Base-by-base conservation (phyloP, 2,888 invertebrate species). In the Mycalesis mineus region DNA sequence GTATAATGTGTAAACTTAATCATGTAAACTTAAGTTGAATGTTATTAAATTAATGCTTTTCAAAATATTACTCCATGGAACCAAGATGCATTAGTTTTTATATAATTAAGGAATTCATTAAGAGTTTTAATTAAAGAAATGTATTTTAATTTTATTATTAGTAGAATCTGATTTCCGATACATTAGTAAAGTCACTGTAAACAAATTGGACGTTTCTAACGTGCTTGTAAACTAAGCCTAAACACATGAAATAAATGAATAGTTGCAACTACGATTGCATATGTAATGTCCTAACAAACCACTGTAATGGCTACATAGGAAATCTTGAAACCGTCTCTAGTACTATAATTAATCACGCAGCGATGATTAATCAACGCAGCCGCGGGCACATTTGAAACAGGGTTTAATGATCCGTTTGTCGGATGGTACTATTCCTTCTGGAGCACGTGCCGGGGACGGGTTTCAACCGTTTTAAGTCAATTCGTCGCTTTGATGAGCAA, bases 341-440 rank as follows among this genome's bases (percentile, higher is more conserved):
- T 11, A 17, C 39, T 60, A 64, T 67, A 66, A 71, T 86, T 84
- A 85, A 85, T 84, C 82, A 82, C 74, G 65, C 72, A 65, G 75
- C 74, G 79, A 86, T 86, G 82, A 86, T 86, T 84, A 84, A 87
- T 85, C 79, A 80, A 75, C 68, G 68, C 69, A 71, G 77, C 78
- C 77, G 77, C 75, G 75, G 79, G 77, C 74, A 70, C 72, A 77
- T 80, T 84, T 79, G 75, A 78, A 82, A 70, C 73, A 74, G 78
- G 73, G 77, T 80, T 80, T 83, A 85, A 85, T 83, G 83, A 84
- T 83, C 74, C 82, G 77, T 80, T 82, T 82, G 81, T 80, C 70
- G 77, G 78, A 77, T 71, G 73, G 70, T 77, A 72, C 75, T 78
- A 73, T 77, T 81, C 75, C 74, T 78, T 75, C 71, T 66, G 68